phyloP scores from a whole-genome alignment of 1,140 invertebrate genomes.

The Drosophila nebulosa region DNA sequence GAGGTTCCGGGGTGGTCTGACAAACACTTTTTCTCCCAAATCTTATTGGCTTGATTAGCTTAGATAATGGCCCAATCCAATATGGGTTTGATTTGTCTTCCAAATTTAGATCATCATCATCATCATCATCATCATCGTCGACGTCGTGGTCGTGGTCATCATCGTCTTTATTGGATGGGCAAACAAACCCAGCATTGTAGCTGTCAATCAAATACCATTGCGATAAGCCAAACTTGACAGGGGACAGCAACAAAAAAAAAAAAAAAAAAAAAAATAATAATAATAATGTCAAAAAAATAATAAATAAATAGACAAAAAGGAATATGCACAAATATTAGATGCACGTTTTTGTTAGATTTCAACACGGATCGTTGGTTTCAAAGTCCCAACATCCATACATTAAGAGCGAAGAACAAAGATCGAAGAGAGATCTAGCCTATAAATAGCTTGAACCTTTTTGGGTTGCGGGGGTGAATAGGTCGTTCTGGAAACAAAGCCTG shows the following conservation, averaged over 20 bases:
- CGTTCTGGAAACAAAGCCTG: too few species aligned
- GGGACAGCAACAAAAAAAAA: neutral
- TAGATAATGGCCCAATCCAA: constrained; percentile 45
- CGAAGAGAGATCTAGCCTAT: neutral
- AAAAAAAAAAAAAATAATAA: neutral
- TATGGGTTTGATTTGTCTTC: neutral
- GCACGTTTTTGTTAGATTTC: constrained; percentile 90
- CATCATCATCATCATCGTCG: constrained; percentile 14
- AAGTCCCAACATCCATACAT: constrained; percentile 94
- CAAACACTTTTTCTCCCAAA: constrained; percentile 24
- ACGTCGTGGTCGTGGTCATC: neutral
- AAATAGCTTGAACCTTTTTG: constrained; percentile 2
- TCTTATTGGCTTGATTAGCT: constrained; percentile 55
- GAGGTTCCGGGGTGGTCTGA: constrained; percentile 39
- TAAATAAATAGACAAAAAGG: neutral
- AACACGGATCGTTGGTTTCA: constrained; percentile 95
- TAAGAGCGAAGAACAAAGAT: neutral
- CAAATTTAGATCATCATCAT: constrained; percentile 13
- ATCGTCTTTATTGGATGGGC: constrained; percentile 15
- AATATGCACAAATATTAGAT: neutral
- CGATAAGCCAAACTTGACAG: constrained; percentile 36
- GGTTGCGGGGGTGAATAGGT: neutral
- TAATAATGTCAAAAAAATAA: neutral
- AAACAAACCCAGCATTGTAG: constrained; percentile 24
- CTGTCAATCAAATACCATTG: constrained; percentile 36